phyloP scores from a whole-genome alignment of 2,113 vertebrate genomes.

The Phyllopteryx taeniolatus region DNA sequence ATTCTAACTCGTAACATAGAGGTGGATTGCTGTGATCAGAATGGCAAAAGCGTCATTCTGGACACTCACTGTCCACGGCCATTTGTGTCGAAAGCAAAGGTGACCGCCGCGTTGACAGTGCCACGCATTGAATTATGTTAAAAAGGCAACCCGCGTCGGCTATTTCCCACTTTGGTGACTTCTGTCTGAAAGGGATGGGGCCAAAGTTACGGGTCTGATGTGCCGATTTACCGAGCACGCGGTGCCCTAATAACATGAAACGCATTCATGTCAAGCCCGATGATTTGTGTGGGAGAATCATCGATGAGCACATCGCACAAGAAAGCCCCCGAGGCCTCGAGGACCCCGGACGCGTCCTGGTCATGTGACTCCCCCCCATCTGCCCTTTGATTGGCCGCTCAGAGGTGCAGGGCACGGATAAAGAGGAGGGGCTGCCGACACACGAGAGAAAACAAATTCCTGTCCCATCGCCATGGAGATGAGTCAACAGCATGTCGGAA shows the following conservation, averaged over 20 bases:
- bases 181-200: no score
- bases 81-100: no score
- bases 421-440: conserved; percentile 33
- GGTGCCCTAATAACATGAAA: background rate
- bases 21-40: no score
- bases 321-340: background rate
- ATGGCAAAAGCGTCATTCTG: no score
- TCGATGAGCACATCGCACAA: background rate
- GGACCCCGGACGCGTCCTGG: conserved; percentile 35
- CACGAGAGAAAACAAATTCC: conserved; percentile 62
- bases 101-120: no score
- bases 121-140: no score
- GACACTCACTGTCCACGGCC: no score
- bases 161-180: no score
- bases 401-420: conserved; percentile 18
- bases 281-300: background rate
- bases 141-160: no score
- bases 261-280: background rate
- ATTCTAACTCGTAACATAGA: no score
- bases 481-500: conserved; percentile 64
- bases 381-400: conserved; percentile 41
- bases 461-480: conserved; percentile 62
- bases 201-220: no score
- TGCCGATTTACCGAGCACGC: no score
- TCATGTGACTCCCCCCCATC: conserved; percentile 39